Evolutionary conservation across 2,888 invertebrate species (phyloP).

Genomic region (Leucophora obtusa): DNA sequence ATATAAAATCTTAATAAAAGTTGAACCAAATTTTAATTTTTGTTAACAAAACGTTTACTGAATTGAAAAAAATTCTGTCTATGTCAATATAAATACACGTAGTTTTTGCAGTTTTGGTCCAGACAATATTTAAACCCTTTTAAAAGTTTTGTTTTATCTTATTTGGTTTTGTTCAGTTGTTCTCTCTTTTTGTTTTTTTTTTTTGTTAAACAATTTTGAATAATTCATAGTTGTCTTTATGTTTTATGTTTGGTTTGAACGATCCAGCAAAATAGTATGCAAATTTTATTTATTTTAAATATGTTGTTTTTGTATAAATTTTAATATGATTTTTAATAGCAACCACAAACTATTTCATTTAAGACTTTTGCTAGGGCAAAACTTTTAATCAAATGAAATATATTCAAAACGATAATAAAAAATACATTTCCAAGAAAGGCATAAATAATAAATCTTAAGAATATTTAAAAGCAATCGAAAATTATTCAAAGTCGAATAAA

Average conservation of each 20-base stretch:
- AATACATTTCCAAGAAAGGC: not conserved
- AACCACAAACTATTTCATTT: not conserved
- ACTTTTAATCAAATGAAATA: not conserved
- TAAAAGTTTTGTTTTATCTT: not conserved
- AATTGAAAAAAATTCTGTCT: no score
- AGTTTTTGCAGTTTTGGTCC: not conserved
- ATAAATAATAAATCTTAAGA: not conserved
- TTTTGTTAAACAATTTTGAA: slow-evolving; percentile 8
- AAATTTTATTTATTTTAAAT: not conserved
- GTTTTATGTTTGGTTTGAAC: not conserved
- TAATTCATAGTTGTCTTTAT: slow-evolving; percentile 4
- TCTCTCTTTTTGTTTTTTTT: not conserved
- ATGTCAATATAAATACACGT: no score
- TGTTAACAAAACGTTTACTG: no score
- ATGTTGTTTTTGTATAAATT: slow-evolving; percentile 1
- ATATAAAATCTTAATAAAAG: no score
- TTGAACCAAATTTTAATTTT: no score
- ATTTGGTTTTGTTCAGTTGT: slow-evolving; percentile 1
- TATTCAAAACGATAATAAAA: not conserved
- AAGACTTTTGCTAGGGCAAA: not conserved
- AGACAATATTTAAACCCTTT: not conserved
- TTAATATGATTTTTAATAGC: not conserved
- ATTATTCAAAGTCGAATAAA: not conserved
- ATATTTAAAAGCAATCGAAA: not conserved
- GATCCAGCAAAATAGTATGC: not conserved